Base-by-base conservation (phyloP, 1,140 invertebrate species). In the Ganaspis sp. region DNA sequence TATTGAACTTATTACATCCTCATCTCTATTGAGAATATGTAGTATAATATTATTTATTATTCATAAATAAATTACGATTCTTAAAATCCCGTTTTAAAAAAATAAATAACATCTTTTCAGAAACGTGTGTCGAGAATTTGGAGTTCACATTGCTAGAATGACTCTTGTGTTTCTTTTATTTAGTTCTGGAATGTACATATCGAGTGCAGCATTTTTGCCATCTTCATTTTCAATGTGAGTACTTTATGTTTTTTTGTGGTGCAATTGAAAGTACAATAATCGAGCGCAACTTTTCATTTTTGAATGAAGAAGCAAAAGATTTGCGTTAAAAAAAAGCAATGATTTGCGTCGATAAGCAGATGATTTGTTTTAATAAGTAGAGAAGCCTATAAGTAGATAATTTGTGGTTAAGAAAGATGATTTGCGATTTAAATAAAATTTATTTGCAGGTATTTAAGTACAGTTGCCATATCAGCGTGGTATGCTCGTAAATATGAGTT, bases 101-200 rank as follows among this genome's bases (percentile, higher is more conserved):
- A 76, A 75, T 80, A 69, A 71, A 76, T 81, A 72, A 84, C 29
- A 4, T 71, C 75, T 83, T 92, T 93, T 42, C 85, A 98, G 97
- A 88, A 95, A 95, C 40, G 93, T 99, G 15, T 96, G 96, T 86
- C 93, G 95, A 83, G 95, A 97, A 89, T 98, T 99, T 92, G 98
- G 98, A 9, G 94, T 96, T 69, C 95, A 97, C 81, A 94, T 98
- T 78, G 98, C 95, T 12, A 93, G 97, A 15, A 90, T 99, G 15
- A 96, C 95, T 87, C 91, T 99, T 29, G 93, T 94, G 21, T 95
- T 99, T 82, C 93, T 96, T 26, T 88, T 98, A 15, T 95, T 98
- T 76, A 95, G 96, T 79, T 94, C 97, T 12, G 98, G 98, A 45
- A 96, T 98, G 95, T 99, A 98, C 90, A 95, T 97, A 17, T 94